Evolutionary conservation across 2,113 vertebrate genomes (phyloP), one percentile per base, ranked within the genome.

Genomic region (Podocnemis expansa): DNA sequence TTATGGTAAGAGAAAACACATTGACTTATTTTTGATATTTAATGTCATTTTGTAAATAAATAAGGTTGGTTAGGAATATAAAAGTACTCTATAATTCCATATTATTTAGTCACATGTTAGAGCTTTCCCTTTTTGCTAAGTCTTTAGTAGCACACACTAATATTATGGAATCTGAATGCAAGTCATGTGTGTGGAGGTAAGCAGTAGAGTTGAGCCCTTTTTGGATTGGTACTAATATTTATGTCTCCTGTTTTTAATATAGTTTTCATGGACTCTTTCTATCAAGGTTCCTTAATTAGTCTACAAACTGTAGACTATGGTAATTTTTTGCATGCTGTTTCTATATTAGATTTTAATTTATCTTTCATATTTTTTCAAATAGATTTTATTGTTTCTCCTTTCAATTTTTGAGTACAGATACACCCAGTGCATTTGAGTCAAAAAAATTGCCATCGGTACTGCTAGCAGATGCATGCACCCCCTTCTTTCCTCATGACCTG

Each of bases 1-100:
- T 54, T 75, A 80, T 2, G 98, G 98, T 98, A 98, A 98, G 97
- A 73, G 49, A 79, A 93, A 93, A 9, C 73, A 29, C 5, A 78
- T 2, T 34, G 11, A 38, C 5, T 70, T 80, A 4, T 41, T 78
- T 85, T 89, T 93, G 41, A 45, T 49, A 78, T 25, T 49, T 84
- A 49, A 5, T 80, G 13, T 2, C 0, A 10, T 55, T 91, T 95
- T 19, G n/a, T 58, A 81, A 78, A 21, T 80, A 10, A 80, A 1
- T 70, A 21, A 54, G 49, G 6, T 24, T 78, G n/a, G 10, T 87
- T 34, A 63, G 51, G 84, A 80, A 78, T 78, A 78, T 47, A 27
- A 86, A 81, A 84, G 34, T 45, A 45, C 41, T 14, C 41, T 13
- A 27, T 45, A 45, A 27, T 76, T 45, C 24, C 43, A 45, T 76